Conservation (phyloP, 1,140 invertebrate genomes). For the Drepana arcuata region DNA sequence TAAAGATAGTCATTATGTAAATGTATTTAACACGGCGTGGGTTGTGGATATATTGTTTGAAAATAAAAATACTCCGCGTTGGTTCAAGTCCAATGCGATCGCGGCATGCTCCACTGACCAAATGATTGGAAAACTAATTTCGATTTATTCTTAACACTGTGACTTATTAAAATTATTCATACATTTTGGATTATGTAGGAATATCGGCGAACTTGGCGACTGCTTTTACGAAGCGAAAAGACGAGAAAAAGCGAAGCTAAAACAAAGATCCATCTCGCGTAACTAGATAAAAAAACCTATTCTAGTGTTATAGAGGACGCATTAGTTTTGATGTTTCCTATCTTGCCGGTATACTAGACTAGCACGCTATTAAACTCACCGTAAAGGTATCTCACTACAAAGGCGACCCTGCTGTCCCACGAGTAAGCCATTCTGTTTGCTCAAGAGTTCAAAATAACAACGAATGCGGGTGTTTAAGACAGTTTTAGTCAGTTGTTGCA, state of each 20-base stretch:
- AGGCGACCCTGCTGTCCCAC: too few species aligned
- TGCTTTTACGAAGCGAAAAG: too few species aligned
- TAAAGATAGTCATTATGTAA: background rate
- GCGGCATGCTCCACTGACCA: background rate
- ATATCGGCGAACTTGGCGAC: too few species aligned
- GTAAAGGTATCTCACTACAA: too few species aligned
- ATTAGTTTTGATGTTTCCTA: too few species aligned
- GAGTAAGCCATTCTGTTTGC: too few species aligned
- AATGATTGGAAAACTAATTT: constrained; percentile 1
- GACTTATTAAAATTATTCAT: constrained; percentile 8
- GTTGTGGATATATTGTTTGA: constrained; percentile 2
- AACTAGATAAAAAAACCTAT: constrained; percentile 1
- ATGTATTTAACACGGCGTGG: background rate
- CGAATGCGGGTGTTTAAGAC: too few species aligned
- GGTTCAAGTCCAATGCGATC: constrained; percentile 13
- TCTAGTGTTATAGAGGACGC: constrained; percentile 1
- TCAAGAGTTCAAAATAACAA: too few species aligned
- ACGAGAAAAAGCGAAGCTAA: background rate
- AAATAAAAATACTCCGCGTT: constrained; percentile 11
- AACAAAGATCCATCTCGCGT: constrained; percentile 4
- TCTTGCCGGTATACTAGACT: too few species aligned
- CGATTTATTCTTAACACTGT: background rate
- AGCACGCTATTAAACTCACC: too few species aligned
- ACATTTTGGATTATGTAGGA: too few species aligned
- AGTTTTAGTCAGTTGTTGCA: too few species aligned